phyloP scores from a whole-genome alignment of 2,888 invertebrate genomes.

The Zelleria hepariella region DNA sequence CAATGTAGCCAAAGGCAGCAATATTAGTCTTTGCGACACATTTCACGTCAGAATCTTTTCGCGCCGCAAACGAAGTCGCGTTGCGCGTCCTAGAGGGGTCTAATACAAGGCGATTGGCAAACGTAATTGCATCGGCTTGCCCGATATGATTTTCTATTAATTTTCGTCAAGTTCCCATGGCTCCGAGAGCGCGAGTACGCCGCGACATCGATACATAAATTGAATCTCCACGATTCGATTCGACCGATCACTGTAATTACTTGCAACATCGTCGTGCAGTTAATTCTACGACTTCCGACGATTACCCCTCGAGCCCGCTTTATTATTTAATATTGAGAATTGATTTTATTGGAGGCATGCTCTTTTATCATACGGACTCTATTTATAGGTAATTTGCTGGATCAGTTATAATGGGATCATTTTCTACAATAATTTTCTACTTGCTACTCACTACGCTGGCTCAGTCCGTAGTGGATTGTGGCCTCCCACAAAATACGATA shows the following conservation, averaged over 20 bases:
- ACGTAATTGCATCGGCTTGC: background rate
- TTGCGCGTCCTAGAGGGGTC: too few species aligned
- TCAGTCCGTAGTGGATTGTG: too few species aligned
- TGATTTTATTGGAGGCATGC: constrained; percentile 40
- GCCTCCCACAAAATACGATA: too few species aligned
- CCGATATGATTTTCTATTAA: background rate
- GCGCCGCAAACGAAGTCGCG: too few species aligned
- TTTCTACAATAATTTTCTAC: too few species aligned
- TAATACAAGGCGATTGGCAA: background rate
- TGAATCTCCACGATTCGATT: constrained; percentile 46
- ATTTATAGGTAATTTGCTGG: background rate
- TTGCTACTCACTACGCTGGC: too few species aligned
- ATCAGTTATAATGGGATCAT: background rate
- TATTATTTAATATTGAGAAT: constrained; percentile 42
- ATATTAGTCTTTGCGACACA: too few species aligned
- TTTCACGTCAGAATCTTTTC: too few species aligned
- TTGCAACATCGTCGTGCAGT: constrained; percentile 35
- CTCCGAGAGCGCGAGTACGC: constrained; percentile 16
- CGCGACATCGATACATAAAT: constrained; percentile 54
- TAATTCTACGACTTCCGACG: constrained; percentile 49
- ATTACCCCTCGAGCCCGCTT: constrained; percentile 32
- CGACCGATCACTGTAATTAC: constrained; percentile 46
- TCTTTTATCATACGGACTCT: background rate
- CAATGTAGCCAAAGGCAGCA: too few species aligned
- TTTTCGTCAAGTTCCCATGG: background rate